Conservation (phyloP, 1,140 invertebrate species). For the Tetraneura akinire region DNA sequence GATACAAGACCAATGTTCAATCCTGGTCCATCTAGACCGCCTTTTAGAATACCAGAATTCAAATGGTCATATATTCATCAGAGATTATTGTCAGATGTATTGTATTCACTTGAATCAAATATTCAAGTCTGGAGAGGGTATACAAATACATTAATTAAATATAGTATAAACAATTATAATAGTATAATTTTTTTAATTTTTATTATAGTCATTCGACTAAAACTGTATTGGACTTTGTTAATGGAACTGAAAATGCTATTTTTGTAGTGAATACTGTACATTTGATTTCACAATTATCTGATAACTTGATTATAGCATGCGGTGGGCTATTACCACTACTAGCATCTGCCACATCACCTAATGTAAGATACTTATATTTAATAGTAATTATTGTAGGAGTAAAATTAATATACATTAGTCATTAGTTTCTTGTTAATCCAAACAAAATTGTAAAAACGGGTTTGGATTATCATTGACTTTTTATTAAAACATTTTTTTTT, state of each 20-base stretch:
- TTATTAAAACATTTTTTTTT: too few relatives aligned
- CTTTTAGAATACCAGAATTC: conserved; percentile 98
- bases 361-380: conserved; percentile 71
- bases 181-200: conserved; percentile 46
- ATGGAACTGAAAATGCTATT: conserved; percentile 95
- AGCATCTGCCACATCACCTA: conserved; percentile 97
- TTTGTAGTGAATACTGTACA: conserved; percentile 99
- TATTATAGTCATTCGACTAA: conserved; percentile 79
- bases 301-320: conserved; percentile 98
- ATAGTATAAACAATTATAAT: too few relatives aligned
- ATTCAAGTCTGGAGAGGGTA: conserved; percentile 89
- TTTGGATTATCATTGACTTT: too few relatives aligned
- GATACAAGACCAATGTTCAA: conserved; percentile 80
- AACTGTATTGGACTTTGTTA: conserved; percentile 96
- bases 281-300: conserved; percentile 96
- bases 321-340: conserved; percentile 94
- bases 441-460: too few relatives aligned
- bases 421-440: too few relatives aligned
- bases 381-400: background rate
- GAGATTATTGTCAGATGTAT: conserved; percentile 90
- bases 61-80: conserved; percentile 99
- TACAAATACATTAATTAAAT: background rate
- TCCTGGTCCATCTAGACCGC: conserved; percentile 90
- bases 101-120: conserved; percentile 96
- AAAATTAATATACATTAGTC: too few relatives aligned